phyloP scores from a whole-genome alignment of 2,113 vertebrate genomes.

The Prietella phreatophila region DNA sequence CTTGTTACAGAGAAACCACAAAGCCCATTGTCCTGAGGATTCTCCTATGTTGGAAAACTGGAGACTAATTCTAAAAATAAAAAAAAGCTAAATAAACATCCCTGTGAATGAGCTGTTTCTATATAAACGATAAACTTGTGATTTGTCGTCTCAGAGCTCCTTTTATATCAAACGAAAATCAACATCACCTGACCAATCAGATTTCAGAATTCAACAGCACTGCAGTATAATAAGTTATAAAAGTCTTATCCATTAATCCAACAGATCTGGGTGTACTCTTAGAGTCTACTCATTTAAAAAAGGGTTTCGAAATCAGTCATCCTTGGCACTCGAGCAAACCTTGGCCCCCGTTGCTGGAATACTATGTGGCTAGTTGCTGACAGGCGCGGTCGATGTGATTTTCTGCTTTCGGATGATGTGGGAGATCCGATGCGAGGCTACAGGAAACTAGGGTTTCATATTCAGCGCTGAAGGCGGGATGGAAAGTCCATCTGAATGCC shows the following conservation, averaged over 20 bases:
- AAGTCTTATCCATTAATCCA: not conserved
- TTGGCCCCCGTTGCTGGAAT: not conserved
- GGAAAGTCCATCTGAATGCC: slow-evolving; percentile 28
- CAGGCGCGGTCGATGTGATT: not conserved
- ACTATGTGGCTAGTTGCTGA: not conserved
- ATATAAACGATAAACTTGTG: not conserved
- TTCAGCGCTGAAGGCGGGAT: slow-evolving; percentile 12
- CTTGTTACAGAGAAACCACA: no score
- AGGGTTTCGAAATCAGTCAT: not conserved
- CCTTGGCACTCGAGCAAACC: not conserved
- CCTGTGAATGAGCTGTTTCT: not conserved
- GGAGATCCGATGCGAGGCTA: not conserved
- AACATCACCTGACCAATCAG: not conserved
- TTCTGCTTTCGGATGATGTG: not conserved
- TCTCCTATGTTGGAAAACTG: not conserved
- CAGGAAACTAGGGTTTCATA: slow-evolving; percentile 2
- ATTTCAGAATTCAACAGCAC: not conserved
- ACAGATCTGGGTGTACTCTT: not conserved
- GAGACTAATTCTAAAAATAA: not conserved
- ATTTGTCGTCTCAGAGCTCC: not conserved
- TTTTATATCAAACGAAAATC: not conserved
- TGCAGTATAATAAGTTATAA: no score
- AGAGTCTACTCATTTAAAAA: not conserved
- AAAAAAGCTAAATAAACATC: no score
- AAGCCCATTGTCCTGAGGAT: not conserved